These are phyloP conservation scores for Aleiodes alternator DNA, from an alignment of 2,888 invertebrate species.

Conservation along the genomic window DNA sequence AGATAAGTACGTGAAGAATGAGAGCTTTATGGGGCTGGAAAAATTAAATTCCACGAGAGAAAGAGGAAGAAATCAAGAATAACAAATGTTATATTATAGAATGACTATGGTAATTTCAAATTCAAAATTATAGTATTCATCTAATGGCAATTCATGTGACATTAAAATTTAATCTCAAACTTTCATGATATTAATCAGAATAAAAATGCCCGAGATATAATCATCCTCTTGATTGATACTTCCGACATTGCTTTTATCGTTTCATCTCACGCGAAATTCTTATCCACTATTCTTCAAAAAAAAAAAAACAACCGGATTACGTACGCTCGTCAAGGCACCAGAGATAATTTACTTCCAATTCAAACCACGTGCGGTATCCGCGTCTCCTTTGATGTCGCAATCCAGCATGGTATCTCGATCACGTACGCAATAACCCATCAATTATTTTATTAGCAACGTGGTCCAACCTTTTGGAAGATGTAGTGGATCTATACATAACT, in stretches of 20 bases:
- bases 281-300: conserved; percentile 1
- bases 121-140: no score
- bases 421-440: conserved; percentile 57
- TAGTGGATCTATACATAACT: conserved; percentile 20
- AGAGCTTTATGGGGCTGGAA: conserved; percentile 26
- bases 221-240: conserved; percentile 9
- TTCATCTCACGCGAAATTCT: conserved; percentile 18
- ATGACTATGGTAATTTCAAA: no score
- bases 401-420: conserved; percentile 46
- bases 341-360: conserved; percentile 58
- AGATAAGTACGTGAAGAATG: conserved; percentile 36
- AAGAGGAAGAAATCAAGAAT: conserved; percentile 4
- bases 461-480: conserved; percentile 11
- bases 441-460: conserved; percentile 55
- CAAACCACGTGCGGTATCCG: conserved; percentile 51
- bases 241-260: background rate
- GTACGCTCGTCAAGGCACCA: conserved; percentile 42
- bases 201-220: background rate
- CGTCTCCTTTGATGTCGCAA: conserved; percentile 46
- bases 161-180: background rate
- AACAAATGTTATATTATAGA: background rate
- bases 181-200: background rate
- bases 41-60: conserved; percentile 24
- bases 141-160: background rate
- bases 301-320: conserved; percentile 9